Evolutionary conservation across 1,140 invertebrate species (phyloP), one percentile per base, ranked within the genome.

Genomic region (Rhyacophila brunnea): DNA sequence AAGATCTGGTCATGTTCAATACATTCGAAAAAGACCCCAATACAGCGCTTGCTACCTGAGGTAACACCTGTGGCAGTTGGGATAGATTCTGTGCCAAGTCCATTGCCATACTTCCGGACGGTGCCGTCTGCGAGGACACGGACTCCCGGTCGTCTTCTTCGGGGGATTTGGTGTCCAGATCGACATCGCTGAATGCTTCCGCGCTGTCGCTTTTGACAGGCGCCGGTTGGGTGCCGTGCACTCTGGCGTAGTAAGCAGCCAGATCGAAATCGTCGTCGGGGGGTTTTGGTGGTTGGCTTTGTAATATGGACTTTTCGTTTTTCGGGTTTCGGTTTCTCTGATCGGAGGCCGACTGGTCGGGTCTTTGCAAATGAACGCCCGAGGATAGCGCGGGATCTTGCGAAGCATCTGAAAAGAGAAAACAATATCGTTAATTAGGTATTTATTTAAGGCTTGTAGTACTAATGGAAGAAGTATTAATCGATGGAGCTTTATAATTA

Each of bases 11-110:
- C 51, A 59, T 23, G 50, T 55, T 77, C 42, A 77, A 52, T 68
- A 81, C 79, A 52, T 75, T 82, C 0, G 81, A 82, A 62, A 83
- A 83, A 3, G 81, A 81, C 2, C 78, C 81, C 49, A 83, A 81
- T 0, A 83, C 82, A 18, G 78, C 81, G 23, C 79, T 83, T 0
- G 82, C 81, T 5, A 83, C 80, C 57, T 81, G 75, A 2, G 82
- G 82, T 40, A 80, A 50, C 10, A 80, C 76, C 0, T 70, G 74
- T 0, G 75, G 77, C 34, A 83, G 44, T 17, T 82, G 81, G 0
- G 80, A 82, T 51, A 83, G 81, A 38, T 82, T 82, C 62, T 78
- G 76, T 2, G 77, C 76, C 20, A 80, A 73, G 66, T 81, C 81
- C 0, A 81, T 72, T 1, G 81, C 81, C 36, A 82, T 68, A 60